Conservation (phyloP, 2,888 invertebrate genomes). For the Onchidella celtica region DNA sequence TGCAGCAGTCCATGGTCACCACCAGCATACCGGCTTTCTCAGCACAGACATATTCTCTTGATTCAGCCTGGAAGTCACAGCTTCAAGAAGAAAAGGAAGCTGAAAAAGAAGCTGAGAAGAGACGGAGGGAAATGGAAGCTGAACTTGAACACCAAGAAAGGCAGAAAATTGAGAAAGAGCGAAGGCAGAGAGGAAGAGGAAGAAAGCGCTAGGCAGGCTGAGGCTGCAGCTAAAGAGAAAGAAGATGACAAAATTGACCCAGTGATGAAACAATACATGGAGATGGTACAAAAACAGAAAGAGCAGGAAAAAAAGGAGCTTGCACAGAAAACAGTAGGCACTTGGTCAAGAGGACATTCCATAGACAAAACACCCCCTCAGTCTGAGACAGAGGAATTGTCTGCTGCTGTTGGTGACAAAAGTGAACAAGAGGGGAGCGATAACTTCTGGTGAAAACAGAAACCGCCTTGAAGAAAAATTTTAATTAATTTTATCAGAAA, state of each 20-base stretch:
- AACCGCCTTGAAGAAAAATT: too few relatives aligned
- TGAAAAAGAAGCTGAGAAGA: constrained; percentile 2
- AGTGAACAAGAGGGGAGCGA: too few relatives aligned
- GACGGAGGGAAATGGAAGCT: constrained; percentile 19
- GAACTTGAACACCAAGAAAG: constrained; percentile 14
- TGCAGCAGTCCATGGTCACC: too few relatives aligned
- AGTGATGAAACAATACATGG: constrained; percentile 77
- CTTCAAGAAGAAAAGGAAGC: constrained; percentile 11
- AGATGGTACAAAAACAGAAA: constrained; percentile 73
- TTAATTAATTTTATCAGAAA: too few relatives aligned
- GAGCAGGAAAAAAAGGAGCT: constrained; percentile 62
- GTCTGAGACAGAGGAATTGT: constrained; percentile 29
- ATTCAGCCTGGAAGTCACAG: constrained; percentile 63
- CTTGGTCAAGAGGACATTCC: constrained; percentile 50
- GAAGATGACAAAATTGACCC: constrained; percentile 66
- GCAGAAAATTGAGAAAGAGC: constrained; percentile 19
- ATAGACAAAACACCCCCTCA: constrained; percentile 1
- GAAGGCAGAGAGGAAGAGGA: constrained; percentile 42
- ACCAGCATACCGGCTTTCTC: too few relatives aligned
- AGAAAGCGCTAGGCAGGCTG: constrained; percentile 30
- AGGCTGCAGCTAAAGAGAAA: constrained; percentile 24
- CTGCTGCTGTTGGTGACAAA: background rate
- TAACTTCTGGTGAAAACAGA: too few relatives aligned
- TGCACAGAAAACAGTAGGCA: constrained; percentile 52
- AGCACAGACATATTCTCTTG: constrained; percentile 64